Evolutionary conservation across 1,140 invertebrate genomes (phyloP).

Genomic region (Drosophila watanabei): DNA sequence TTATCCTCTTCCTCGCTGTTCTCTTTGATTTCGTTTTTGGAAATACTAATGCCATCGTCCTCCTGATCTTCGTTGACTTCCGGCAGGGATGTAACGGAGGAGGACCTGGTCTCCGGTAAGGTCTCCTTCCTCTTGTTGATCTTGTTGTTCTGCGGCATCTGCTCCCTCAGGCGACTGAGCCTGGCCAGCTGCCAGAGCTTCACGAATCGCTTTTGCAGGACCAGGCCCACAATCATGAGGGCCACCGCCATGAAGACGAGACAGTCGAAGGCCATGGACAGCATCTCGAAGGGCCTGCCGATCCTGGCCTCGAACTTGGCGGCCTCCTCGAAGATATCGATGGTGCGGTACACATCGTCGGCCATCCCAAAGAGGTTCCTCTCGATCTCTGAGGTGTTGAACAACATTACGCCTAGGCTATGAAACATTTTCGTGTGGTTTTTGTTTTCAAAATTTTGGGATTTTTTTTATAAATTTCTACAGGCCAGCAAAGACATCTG

Average conservation of each 20-base stretch:
- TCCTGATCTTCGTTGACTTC: not conserved
- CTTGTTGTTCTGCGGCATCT: not conserved
- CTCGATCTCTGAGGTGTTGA: constrained; percentile 33
- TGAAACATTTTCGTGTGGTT: constrained; percentile 27
- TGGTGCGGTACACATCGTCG: constrained; percentile 42
- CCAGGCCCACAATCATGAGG: constrained; percentile 5
- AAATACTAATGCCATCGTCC: constrained; percentile 3
- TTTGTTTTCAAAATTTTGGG: constrained; percentile 15
- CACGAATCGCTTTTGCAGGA: constrained; percentile 13
- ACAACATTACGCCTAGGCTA: not conserved
- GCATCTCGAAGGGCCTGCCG: constrained; percentile 10
- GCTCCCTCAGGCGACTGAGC: not conserved
- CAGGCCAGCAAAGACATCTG: not conserved
- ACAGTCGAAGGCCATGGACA: constrained; percentile 15
- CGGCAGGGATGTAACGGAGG: not conserved
- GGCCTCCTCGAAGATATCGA: constrained; percentile 21
- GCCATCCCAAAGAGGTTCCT: constrained; percentile 50
- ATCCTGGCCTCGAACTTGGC: constrained; percentile 24
- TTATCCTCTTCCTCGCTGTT: constrained; percentile 4
- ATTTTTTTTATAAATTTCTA: constrained; percentile 2
- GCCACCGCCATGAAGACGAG: constrained; percentile 38
- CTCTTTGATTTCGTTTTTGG: not conserved
- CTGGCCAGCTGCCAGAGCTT: not conserved
- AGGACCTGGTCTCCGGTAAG: not conserved
- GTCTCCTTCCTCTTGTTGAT: not conserved